Base-by-base conservation (phyloP, 2,888 invertebrate species). In the Coleophora deauratella region DNA sequence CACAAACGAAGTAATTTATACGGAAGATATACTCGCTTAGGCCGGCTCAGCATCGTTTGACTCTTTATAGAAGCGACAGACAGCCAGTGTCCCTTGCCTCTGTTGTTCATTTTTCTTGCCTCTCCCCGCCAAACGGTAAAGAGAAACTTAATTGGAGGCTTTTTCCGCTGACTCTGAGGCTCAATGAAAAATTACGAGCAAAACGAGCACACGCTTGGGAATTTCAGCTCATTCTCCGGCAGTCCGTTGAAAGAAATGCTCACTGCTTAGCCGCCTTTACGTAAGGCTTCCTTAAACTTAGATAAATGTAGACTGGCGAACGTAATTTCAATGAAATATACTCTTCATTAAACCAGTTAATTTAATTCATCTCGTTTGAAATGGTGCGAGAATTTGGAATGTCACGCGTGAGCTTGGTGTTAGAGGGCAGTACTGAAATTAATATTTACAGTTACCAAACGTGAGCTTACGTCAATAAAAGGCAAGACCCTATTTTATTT, bases 71-170 rank as follows among this genome's bases (percentile, higher is more conserved):
- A 58, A 38, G 21, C 41, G 47, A 49, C 54, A 55, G 57, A 51
- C 59, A 57, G 57, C 59, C 57, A 55, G 71, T 75, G 77, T 78
- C 80, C 77, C 69, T 63, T 62, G 66, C 62, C 66, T 65, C 58
- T 66, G 73, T 72, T 80, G 80, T 76, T 74, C 76, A 81, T 82
- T 81, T 84, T 76, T 81, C 81, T 80, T 75, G 66, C 71, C 72
- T 63, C 65, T 75, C 75, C 68, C 68, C 68, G 61, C 66, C 72
- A 76, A 77, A 75, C 75, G 73, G 76, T 75, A 84, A 84, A 82
- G 82, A 81, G 85, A 82, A 82, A 82, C 82, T 84, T 84, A 85
- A 85, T 85, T 85, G 85, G 78, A 75, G 82, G 82, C 78, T 75
- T 80, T n/a, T 77, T 65, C 69, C 66, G 67, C 69, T 76, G 74